Percentiles rank a stretch among this genome's conserved stretches.
Evolutionary conservation across 2,113 vertebrate species (phyloP).

Genomic region (Catharus minimus): DNA sequence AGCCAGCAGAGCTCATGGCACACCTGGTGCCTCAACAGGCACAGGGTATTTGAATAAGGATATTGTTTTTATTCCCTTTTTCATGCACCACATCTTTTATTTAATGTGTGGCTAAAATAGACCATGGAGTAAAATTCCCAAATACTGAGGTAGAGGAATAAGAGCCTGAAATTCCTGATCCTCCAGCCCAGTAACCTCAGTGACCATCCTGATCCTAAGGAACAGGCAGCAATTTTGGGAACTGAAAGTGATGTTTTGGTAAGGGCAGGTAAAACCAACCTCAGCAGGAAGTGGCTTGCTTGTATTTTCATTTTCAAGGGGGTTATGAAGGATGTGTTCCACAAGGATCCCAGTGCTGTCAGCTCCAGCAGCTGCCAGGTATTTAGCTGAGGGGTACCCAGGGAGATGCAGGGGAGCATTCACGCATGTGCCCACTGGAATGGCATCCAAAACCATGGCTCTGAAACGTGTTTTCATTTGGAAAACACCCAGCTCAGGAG

Average conservation of each 20-base stretch:
- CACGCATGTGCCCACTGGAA: neutral
- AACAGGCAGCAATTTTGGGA: neutral
- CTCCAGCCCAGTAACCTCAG: neutral
- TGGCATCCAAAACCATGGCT: neutral
- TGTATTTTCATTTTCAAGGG: neutral
- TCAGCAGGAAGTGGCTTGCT: neutral
- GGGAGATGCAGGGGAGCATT: neutral
- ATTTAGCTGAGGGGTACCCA: neutral
- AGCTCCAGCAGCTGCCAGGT: neutral
- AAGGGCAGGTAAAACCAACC: neutral
- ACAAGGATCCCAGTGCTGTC: neutral
- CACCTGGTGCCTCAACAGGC: rapidly evolving
- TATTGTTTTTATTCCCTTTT: neutral
- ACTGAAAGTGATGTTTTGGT: neutral
- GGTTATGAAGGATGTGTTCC: neutral
- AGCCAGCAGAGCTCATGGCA: rapidly evolving
- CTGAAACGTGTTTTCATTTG: neutral
- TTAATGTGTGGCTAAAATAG: neutral
- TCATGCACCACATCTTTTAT: neutral
- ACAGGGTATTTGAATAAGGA: neutral
- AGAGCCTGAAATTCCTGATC: neutral
- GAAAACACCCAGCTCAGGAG: neutral
- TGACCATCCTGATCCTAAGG: neutral
- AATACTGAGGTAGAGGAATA: neutral
- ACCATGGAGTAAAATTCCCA: rapidly evolving